Base-by-base conservation (phyloP, 2,797 vertebrate species). In the Neosilurus hyrtlii region DNA sequence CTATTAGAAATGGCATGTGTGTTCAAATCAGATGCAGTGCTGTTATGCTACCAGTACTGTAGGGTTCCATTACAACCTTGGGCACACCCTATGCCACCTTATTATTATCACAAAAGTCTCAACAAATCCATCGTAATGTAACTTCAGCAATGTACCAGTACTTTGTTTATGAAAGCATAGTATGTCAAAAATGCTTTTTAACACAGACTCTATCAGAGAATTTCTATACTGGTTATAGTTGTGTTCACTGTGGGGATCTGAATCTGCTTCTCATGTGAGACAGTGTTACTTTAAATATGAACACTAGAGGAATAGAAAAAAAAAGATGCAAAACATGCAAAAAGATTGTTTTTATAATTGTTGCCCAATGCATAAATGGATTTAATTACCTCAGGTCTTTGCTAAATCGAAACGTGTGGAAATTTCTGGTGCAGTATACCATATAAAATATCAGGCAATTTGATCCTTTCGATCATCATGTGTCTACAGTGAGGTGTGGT, bases 121-220 rank as follows among this genome's bases (percentile, higher is more conserved):
- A 68, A 49, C 30, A 68, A 43, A 43, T 68, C 18, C 37, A 70
- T 70, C 20, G 7, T 11, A 12, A 70, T 56, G 14, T 74, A 56
- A 74, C 9, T 56, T 5, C 26, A 30, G n/a, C 70, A 56, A 30
- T 54, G 30, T 26, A n/a, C 51, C 14, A 72, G 49, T 37, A 59
- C 18, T 37, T 75, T 75, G 26, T 52, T 59, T 57, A 57, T 74
- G 52, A 74, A 72, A 26, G 49, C 70, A 52, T n/a, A 72, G 51
- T 7, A 73, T 56, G 7, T 30, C 3, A n/a, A 30, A n/a, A 30
- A 9, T 24, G 51, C 18, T 35, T 57, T 74, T 74, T 5, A 57
- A 24, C 52, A 57, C 16, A 74, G 2, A 35, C 14, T 73, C n/a
- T 26, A 72, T 54, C 15, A 26, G 35, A 11, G 71, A 11, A 56